Base-by-base conservation (phyloP, 2,888 invertebrate genomes). In the Pycnomerus fuliginosus region DNA sequence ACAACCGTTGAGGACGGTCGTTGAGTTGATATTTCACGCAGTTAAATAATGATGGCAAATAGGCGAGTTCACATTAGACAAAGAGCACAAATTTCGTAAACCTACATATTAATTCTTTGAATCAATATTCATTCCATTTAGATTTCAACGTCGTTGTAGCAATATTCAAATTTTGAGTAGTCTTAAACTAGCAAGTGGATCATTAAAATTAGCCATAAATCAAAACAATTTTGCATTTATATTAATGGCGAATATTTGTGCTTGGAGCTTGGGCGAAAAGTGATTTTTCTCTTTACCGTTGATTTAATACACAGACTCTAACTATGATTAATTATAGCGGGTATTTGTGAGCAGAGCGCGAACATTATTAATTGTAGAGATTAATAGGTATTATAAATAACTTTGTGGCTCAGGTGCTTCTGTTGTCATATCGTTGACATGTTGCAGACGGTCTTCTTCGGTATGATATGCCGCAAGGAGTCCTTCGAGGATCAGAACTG, bases 401-500 rank as follows among this genome's bases (percentile, higher is more conserved):
- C 44, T 28, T 17, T 23, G 35, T 30, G 33, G 36, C 42, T 28
- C 48, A 48, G 49, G 45, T 46, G 49, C 39, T 25, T 44, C 34
- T 29, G 29, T 38, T 43, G 42, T 37, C 34, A 29, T 30, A 14
- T 34, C 27, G 38, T 35, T 48, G 36, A 35, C 27, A 17, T 54
- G 16, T 57, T 61, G 15, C 78, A 89, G 90, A 87, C 70, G 87
- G 87, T 45, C 76, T 90, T 50, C 72, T 88, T 58, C 84, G 86
- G 52, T 92, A 92, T 73, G 80, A 83, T 56, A 84, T 87, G 77
- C 85, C 87, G 16, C 84, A 85, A 70, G 87, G 87, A 60, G 76
- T 81, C 34, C 77, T 79, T 48, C 80, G 84, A 64, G 79, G 85
- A 38, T 77, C 83, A 47, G 87, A 87, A 64, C 77, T 89, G 59